Conservation (phyloP, 2,888 invertebrate species). For the Aleiodes leptofemur region DNA sequence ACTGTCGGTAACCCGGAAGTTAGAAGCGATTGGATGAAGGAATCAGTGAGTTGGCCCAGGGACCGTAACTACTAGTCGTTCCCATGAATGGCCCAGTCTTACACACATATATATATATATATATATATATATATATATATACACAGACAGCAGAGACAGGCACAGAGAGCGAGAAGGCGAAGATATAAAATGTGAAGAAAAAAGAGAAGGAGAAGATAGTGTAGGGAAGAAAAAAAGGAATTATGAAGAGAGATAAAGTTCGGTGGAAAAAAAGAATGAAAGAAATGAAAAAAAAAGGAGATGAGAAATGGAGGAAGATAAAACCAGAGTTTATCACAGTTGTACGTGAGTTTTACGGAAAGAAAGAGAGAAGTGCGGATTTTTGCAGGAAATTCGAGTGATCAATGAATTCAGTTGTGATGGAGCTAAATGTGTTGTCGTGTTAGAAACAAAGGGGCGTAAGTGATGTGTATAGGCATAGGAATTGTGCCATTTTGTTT, state of each 20-base stretch:
- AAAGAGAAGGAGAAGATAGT: constrained; percentile 25
- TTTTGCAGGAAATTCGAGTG: too few relatives aligned
- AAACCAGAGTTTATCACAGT: background rate
- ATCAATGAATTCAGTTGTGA: too few relatives aligned
- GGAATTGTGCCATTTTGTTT: too few relatives aligned
- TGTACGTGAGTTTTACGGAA: background rate
- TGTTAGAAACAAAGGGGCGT: too few relatives aligned
- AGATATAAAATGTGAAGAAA: background rate
- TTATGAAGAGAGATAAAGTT: constrained; percentile 15
- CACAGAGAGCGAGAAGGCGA: background rate
- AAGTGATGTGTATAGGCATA: too few relatives aligned
- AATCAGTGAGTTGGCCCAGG: constrained; percentile 38
- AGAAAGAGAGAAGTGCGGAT: too few relatives aligned
- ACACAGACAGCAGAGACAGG: background rate
- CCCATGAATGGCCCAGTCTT: constrained; percentile 47
- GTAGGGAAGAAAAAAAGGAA: constrained; percentile 19
- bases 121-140: too few relatives aligned
- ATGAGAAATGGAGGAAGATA: background rate
- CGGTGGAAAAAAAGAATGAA: constrained; percentile 2
- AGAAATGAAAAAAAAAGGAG: background rate
- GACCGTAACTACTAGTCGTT: constrained; percentile 47
- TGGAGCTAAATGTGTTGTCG: too few relatives aligned
- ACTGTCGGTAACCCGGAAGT: constrained; percentile 48
- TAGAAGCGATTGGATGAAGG: constrained; percentile 29
- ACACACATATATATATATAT: background rate